phyloP scores from a whole-genome alignment of 1,140 invertebrate species.

The Pseudomyrmex sp. region DNA sequence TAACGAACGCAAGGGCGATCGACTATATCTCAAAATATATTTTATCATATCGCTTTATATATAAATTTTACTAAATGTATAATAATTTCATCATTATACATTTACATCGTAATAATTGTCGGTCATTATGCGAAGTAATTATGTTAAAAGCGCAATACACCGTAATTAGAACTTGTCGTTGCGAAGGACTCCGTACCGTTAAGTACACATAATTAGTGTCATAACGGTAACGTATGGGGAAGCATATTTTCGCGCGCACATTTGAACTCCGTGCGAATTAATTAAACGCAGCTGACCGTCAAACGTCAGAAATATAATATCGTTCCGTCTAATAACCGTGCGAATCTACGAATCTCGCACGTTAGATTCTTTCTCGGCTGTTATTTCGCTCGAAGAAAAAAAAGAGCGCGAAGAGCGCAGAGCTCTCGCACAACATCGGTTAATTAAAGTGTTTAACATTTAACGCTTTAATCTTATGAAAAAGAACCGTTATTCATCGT shows the following conservation, averaged over 20 bases:
- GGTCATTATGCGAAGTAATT: no score
- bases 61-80: background rate
- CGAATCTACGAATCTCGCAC: background rate
- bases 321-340: conserved; percentile 31
- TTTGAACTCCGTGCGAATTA: conserved; percentile 16
- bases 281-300: conserved; percentile 23
- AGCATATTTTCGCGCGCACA: conserved; percentile 13
- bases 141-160: background rate
- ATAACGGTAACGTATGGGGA: conserved; percentile 12
- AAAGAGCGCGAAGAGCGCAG: background rate
- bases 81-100: background rate
- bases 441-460: conserved; percentile 9
- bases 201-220: background rate
- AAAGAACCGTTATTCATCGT: background rate
- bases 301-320: conserved; percentile 41
- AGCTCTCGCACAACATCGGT: background rate
- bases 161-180: background rate
- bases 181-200: background rate
- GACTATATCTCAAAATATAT: background rate
- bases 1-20: no score
- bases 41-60: background rate
- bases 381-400: no score
- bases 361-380: background rate
- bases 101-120: no score
- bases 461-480: background rate